phyloP scores from a whole-genome alignment of 2,113 vertebrate species.

The Psephotus haematonotus region DNA sequence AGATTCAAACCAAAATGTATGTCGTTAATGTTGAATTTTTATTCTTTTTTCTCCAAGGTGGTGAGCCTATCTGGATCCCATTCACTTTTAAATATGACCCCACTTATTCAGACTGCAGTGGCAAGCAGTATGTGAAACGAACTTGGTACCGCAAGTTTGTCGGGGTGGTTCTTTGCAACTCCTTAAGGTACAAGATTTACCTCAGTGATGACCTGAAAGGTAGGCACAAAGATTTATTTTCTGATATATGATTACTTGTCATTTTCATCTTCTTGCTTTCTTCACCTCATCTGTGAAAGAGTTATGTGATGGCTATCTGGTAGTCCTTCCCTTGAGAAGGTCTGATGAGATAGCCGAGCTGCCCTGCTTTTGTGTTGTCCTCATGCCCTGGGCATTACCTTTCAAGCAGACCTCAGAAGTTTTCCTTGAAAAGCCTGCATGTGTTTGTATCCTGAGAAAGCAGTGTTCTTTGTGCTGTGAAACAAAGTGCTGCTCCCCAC shows the following conservation, averaged over 20 bases:
- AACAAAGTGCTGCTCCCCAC: neutral
- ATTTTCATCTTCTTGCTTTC: neutral
- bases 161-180: constrained; percentile 96
- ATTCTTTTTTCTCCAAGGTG: constrained; percentile 76
- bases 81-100: constrained; percentile 91
- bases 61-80: constrained; percentile 97
- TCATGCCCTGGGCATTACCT: neutral
- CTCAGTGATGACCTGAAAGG: constrained; percentile 95
- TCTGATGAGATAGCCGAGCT: neutral
- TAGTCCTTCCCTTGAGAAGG: neutral
- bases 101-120: constrained; percentile 88
- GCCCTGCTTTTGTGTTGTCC: neutral
- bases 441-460: neutral
- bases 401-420: neutral
- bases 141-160: constrained; percentile 98
- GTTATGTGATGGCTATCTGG: neutral
- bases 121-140: constrained; percentile 95
- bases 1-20: neutral
- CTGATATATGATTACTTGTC: neutral
- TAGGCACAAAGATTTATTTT: constrained; percentile 56
- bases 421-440: neutral
- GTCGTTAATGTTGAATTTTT: neutral
- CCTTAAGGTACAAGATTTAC: constrained; percentile 97
- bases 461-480: neutral
- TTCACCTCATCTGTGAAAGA: neutral